A percentile compares a stretch with the other conserved stretches of the same genome.
Conservation (phyloP, 1,140 invertebrate species). For the Ceratosolen solmsi region DNA sequence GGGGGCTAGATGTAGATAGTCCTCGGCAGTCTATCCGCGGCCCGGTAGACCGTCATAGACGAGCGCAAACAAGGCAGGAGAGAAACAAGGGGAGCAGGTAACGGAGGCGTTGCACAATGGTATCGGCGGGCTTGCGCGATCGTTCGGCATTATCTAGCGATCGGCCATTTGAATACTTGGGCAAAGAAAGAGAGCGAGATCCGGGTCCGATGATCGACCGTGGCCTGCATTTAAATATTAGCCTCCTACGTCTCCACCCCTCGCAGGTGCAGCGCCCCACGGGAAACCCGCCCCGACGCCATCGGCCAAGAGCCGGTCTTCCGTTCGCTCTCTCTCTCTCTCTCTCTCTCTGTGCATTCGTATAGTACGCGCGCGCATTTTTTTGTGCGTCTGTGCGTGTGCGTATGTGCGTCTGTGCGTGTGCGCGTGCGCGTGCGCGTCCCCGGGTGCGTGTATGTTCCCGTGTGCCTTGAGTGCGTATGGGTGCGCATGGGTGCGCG, state of each 20-base stretch:
- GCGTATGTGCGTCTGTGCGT: too few relatives aligned
- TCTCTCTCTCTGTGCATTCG: too few relatives aligned
- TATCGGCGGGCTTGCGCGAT: slow-evolving; percentile 24
- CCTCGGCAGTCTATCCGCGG: slow-evolving; percentile 14
- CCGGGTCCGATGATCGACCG: slow-evolving; percentile 47
- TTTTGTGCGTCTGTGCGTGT: too few relatives aligned
- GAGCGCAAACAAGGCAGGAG: background rate
- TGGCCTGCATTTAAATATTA: slow-evolving; percentile 48
- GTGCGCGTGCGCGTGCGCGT: too few relatives aligned
- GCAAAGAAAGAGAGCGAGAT: slow-evolving; percentile 15
- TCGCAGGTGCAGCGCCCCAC: slow-evolving; percentile 41
- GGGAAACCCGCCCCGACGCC: slow-evolving; percentile 23
- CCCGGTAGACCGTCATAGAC: background rate
- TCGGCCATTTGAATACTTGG: slow-evolving; percentile 44
- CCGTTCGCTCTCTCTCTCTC: background rate
- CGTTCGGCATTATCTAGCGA: slow-evolving; percentile 40
- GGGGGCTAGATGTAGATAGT: slow-evolving; percentile 14
- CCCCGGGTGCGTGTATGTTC: too few relatives aligned
- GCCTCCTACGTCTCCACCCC: slow-evolving; percentile 44
- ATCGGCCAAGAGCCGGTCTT: background rate
- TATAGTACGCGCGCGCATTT: too few relatives aligned
- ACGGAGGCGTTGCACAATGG: slow-evolving; percentile 28
- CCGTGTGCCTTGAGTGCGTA: too few relatives aligned
- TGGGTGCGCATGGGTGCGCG: too few relatives aligned
- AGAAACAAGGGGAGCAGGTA: background rate